Percentiles rank a stretch among this genome's conserved stretches.
Conservation (phyloP, 2,888 invertebrate species). For the Trilocha varians region DNA sequence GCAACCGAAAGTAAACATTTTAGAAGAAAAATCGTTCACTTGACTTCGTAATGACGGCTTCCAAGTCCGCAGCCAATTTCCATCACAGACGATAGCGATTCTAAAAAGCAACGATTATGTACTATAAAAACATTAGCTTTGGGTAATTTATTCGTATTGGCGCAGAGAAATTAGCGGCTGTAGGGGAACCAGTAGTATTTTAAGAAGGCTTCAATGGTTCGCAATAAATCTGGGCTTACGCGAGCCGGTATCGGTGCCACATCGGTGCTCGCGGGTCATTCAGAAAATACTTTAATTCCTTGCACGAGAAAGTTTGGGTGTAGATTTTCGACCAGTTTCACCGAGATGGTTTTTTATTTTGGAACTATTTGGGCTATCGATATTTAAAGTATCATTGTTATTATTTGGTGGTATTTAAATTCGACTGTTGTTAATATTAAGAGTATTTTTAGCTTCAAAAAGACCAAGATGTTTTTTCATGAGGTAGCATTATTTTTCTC, state of each 20-base stretch:
- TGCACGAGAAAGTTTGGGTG: not conserved
- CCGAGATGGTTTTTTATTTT: too few relatives aligned
- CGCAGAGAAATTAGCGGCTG: conserved; percentile 30
- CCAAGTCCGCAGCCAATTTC: not conserved
- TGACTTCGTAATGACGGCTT: not conserved
- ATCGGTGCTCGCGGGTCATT: conserved; percentile 9
- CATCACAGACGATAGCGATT: conserved; percentile 6
- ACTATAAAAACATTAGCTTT: conserved; percentile 30
- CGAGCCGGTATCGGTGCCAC: conserved; percentile 14
- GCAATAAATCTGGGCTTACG: conserved; percentile 26
- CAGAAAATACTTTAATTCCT: not conserved
- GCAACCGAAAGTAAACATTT: not conserved
- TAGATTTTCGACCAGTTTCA: not conserved
- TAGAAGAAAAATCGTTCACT: not conserved
- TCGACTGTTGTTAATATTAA: too few relatives aligned
- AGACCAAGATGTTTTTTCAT: too few relatives aligned
- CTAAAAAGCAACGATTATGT: conserved; percentile 20
- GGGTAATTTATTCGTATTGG: conserved; percentile 35
- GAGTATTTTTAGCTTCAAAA: too few relatives aligned
- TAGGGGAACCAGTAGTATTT: conserved; percentile 22
- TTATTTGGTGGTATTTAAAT: too few relatives aligned
- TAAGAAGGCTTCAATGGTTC: conserved; percentile 22
- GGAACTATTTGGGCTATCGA: too few relatives aligned
- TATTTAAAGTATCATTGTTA: too few relatives aligned
- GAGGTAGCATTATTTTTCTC: too few relatives aligned